Evolutionary conservation across 2,888 invertebrate species (phyloP).

Genomic region (Drosophila antonietae): DNA sequence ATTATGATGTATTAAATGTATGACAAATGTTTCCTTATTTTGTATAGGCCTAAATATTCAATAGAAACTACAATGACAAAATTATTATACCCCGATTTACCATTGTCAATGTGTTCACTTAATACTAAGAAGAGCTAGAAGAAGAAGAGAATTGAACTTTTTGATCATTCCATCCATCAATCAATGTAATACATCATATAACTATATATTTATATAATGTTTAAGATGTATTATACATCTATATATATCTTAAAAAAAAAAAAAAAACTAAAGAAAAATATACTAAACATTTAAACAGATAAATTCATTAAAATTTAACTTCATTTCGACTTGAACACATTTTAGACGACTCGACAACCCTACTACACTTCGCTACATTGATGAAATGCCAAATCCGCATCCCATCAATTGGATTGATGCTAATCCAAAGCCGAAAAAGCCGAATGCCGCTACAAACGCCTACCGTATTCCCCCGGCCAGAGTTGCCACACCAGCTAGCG

Average conservation of each 20-base stretch:
- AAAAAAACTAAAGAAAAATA: too few relatives aligned
- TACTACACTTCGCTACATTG: constrained; percentile 34
- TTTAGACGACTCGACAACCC: constrained; percentile 52
- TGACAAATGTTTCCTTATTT: too few relatives aligned
- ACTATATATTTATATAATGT: too few relatives aligned
- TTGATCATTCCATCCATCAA: background rate
- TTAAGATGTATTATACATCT: too few relatives aligned
- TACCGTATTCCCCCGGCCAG: constrained; percentile 71
- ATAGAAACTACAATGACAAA: too few relatives aligned
- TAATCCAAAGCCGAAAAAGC: constrained; percentile 50
- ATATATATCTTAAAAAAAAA: too few relatives aligned
- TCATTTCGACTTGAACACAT: background rate
- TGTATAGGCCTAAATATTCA: too few relatives aligned
- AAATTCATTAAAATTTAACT: background rate
- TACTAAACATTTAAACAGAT: too few relatives aligned
- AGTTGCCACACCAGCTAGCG: constrained; percentile 34
- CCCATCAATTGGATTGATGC: constrained; percentile 68
- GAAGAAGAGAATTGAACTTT: background rate
- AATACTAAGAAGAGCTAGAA: too few relatives aligned
- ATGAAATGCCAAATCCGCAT: constrained; percentile 68
- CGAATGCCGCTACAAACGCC: constrained; percentile 30
- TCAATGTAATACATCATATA: background rate
- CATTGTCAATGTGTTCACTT: too few relatives aligned
- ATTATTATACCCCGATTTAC: too few relatives aligned
- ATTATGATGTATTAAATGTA: too few relatives aligned